Evolutionary conservation across 2,113 vertebrate genomes (phyloP).

Genomic region (Sylvilagus bachmani): DNA sequence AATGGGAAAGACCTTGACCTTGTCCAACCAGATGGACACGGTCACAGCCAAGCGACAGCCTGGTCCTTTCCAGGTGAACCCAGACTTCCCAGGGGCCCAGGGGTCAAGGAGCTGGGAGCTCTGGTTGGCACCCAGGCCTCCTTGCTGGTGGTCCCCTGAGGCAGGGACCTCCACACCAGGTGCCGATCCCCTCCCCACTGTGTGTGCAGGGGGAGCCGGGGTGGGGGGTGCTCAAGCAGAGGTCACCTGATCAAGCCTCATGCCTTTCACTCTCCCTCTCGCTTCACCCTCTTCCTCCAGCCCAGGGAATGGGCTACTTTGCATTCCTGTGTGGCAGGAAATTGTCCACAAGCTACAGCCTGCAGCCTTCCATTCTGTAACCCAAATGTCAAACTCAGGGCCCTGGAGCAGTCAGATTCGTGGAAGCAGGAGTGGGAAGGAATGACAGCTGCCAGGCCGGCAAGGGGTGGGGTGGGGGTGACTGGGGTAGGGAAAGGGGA

Average conservation of each 20-base stretch:
- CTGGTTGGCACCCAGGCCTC: too few species aligned
- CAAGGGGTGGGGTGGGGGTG: not conserved
- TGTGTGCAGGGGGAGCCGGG: too few species aligned
- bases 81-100: not conserved
- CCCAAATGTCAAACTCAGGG: not conserved
- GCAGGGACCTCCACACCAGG: not conserved
- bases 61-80: not conserved
- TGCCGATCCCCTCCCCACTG: too few species aligned
- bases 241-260: not conserved
- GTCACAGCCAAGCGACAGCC: not conserved
- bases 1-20: not conserved
- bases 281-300: not conserved
- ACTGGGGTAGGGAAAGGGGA: too few species aligned
- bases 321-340: not conserved
- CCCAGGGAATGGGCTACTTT: not conserved
- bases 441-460: not conserved
- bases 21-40: not conserved
- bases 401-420: not conserved
- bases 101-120: not conserved
- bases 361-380: not conserved
- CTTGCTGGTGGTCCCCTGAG: not conserved
- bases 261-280: not conserved
- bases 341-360: not conserved
- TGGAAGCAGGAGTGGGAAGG: not conserved
- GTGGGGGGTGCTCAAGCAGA: too few species aligned